A percentile compares a stretch with the other conserved stretches of the same genome.
phyloP scores from a whole-genome alignment of 2,888 invertebrate genomes.

The Auanema freiburgensis region DNA sequence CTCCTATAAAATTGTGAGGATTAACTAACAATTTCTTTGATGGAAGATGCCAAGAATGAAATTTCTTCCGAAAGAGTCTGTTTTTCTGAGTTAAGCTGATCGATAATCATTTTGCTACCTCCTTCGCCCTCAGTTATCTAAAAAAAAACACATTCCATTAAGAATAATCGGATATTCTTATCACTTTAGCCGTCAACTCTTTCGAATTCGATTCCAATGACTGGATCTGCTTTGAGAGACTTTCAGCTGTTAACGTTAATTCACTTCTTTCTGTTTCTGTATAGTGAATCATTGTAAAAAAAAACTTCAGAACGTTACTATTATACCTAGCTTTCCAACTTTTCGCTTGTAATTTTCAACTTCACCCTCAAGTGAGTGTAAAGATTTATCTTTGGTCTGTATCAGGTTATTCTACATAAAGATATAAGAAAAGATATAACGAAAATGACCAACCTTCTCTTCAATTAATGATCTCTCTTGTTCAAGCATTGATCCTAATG shows the following conservation, averaged over 20 bases:
- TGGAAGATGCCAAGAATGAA: constrained; percentile 8
- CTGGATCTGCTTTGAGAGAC: constrained; percentile 20
- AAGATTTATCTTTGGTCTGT: constrained; percentile 22
- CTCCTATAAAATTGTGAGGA: too few species aligned
- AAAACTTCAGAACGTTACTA: background rate
- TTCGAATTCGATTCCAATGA: constrained; percentile 39
- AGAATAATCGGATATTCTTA: background rate
- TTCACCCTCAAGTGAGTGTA: constrained; percentile 24
- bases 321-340: background rate
- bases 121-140: constrained; percentile 47
- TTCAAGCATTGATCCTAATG: constrained; percentile 35
- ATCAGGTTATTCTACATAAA: constrained; percentile 23
- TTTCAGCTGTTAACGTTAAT: constrained; percentile 13
- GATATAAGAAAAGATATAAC: background rate
- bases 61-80: constrained; percentile 30
- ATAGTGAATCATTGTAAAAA: background rate
- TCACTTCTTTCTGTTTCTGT: constrained; percentile 1
- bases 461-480: constrained; percentile 29
- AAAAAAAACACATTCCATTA: constrained; percentile 7
- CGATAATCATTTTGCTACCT: constrained; percentile 45
- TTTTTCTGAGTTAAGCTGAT: constrained; percentile 45
- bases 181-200: constrained; percentile 32
- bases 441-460: constrained; percentile 22
- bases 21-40: constrained; percentile 10
- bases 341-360: constrained; percentile 18